Conservation (phyloP, 2,797 vertebrate species). For the Basileuterus tristriatus region DNA sequence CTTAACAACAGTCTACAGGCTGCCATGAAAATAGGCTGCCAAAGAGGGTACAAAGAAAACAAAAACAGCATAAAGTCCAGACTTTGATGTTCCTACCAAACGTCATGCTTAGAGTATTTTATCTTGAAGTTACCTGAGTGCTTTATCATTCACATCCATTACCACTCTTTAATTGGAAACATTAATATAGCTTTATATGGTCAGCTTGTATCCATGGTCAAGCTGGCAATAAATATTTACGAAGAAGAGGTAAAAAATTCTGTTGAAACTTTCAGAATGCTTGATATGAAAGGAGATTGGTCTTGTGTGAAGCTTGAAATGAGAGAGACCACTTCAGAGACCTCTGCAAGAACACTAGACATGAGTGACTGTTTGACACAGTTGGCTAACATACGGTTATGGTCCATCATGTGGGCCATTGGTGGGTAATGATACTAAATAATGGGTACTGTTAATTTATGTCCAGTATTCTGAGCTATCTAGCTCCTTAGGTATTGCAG, state of each 20-base stretch:
- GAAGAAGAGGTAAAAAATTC: background rate
- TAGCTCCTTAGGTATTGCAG: background rate
- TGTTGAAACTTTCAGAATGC: background rate
- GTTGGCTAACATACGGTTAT: background rate
- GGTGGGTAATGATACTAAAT: background rate
- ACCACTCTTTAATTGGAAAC: background rate
- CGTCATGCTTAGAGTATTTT: background rate
- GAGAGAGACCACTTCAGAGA: background rate
- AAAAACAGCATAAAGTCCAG: background rate
- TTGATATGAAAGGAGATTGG: background rate
- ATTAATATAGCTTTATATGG: background rate
- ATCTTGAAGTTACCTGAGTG: background rate
- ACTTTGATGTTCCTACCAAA: background rate
- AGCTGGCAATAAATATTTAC: background rate
- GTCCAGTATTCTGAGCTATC: background rate
- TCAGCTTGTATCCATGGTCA: background rate
- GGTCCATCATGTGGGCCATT: accelerated
- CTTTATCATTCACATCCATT: background rate
- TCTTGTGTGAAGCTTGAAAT: background rate
- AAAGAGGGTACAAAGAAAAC: background rate
- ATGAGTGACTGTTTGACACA: background rate
- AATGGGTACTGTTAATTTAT: background rate
- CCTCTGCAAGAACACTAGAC: accelerated
- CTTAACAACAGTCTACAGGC: background rate
- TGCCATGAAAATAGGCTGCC: background rate